Evolutionary conservation across 2,113 vertebrate genomes (phyloP), one percentile per base, ranked within the genome.

Genomic region (Deroptyus accipitrinus): DNA sequence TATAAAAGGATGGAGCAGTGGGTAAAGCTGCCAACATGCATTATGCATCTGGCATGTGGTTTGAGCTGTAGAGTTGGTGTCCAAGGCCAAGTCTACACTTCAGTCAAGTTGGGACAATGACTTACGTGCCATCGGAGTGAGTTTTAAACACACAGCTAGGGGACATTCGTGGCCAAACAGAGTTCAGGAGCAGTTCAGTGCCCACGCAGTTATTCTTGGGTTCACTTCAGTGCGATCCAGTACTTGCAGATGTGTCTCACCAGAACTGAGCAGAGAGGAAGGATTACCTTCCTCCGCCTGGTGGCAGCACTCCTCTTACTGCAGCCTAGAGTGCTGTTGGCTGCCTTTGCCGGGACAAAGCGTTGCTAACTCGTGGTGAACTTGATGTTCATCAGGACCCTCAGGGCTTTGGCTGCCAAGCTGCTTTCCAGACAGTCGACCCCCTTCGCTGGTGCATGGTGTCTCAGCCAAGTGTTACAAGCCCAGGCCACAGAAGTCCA

Each of bases 131-230:
- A 54, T 63, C 49, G 59, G 61, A 91, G 51, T 42, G 49, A 95
- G 18, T 23, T 78, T 89, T 84, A 84, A 81, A 54, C 46, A 62
- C 18, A 41, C 15, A 70, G 17, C 2, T 1, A 6, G 9, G 25
- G 17, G 10, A 67, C 7, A 7, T 30, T 44, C 11, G 8, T 0
- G 4, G 69, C 41, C 64, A 84, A 25, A 49, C n/a, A 41, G 31
- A 84, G 49, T 61, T 84, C 61, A 59, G 59, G 18, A 74, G 25
- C n/a, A 77, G 33, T 52, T 66, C 24, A 22, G 16, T 73, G 61
- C 41, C 68, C 51, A 33, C 0, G 0, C 16, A 73, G 35, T 67
- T 90, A 64, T 9, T 23, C 33, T n/a, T n/a, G 57, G 33, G 57
- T 24, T 23, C 20, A 22, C 22, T 24, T 35, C 57, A 35, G 33